Percentiles rank a stretch among this genome's conserved stretches.
phyloP scores from a whole-genome alignment of 2,113 vertebrate species.

The Delphinus delphis region DNA sequence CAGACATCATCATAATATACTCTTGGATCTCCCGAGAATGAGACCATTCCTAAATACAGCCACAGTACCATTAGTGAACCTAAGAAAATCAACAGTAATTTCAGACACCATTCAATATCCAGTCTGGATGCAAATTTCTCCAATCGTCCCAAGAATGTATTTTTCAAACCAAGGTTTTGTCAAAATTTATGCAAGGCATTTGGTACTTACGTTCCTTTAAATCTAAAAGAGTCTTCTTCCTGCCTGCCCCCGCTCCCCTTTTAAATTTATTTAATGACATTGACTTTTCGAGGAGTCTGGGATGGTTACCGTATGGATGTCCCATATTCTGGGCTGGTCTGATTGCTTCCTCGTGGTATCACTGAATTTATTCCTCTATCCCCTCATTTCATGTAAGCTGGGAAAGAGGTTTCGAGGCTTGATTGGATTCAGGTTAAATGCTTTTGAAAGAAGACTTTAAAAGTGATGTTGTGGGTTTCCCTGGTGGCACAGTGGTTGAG shows the following conservation, averaged over 20 bases:
- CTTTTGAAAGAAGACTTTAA: background rate
- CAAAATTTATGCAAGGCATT: background rate
- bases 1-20: background rate
- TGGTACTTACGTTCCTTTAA: background rate
- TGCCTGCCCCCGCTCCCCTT: background rate
- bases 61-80: background rate
- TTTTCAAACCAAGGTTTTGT: conserved; percentile 4
- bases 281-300: background rate
- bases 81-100: background rate
- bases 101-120: background rate
- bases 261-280: background rate
- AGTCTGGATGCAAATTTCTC: background rate
- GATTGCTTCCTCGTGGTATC: background rate
- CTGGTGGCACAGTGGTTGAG: too few relatives aligned
- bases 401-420: background rate
- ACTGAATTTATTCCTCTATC: background rate
- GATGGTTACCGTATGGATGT: background rate
- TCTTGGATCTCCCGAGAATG: background rate
- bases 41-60: background rate
- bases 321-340: background rate
- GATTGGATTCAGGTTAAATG: background rate
- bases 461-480: background rate
- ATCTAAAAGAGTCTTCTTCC: background rate
- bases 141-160: background rate
- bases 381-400: background rate